Conservation (phyloP, 2,113 vertebrate species). For the Acrocephalus arundinaceus region DNA sequence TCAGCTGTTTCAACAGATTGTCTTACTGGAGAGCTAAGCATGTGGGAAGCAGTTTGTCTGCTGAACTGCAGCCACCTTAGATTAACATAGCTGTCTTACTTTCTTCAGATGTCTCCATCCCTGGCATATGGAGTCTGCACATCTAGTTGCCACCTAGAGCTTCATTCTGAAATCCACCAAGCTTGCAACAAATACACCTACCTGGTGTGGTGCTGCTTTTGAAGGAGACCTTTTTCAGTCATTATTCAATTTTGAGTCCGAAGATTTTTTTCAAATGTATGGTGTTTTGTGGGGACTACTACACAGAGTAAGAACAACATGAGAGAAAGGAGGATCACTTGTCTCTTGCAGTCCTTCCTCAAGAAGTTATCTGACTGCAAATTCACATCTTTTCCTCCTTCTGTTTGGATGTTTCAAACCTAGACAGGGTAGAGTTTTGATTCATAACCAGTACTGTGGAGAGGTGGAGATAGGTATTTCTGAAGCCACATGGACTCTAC, state of each 20-base stretch:
- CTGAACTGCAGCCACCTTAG: constrained; percentile 57
- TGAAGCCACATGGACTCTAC: neutral
- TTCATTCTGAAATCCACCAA: neutral
- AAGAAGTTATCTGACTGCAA: neutral
- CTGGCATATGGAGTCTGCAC: constrained; percentile 27
- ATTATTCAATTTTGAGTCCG: neutral
- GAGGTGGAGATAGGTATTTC: neutral
- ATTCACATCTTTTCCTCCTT: neutral
- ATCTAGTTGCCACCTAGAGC: constrained; percentile 21
- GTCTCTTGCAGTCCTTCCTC: neutral
- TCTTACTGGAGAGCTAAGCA: constrained; percentile 54
- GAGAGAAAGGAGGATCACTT: neutral
- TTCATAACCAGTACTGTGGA: neutral
- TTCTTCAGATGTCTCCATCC: constrained; percentile 15
- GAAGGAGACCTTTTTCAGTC: neutral
- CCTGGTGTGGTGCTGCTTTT: neutral
- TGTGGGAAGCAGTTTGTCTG: constrained; percentile 61
- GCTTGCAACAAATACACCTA: neutral
- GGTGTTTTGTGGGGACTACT: neutral
- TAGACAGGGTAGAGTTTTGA: neutral
- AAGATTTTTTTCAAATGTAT: neutral
- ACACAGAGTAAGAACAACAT: neutral
- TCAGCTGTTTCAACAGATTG: constrained; percentile 68
- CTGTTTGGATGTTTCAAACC: neutral
- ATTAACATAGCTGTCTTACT: constrained; percentile 58